Evolutionary conservation across 1,140 invertebrate species (phyloP).

Genomic region (Pectinophora gossypiella): DNA sequence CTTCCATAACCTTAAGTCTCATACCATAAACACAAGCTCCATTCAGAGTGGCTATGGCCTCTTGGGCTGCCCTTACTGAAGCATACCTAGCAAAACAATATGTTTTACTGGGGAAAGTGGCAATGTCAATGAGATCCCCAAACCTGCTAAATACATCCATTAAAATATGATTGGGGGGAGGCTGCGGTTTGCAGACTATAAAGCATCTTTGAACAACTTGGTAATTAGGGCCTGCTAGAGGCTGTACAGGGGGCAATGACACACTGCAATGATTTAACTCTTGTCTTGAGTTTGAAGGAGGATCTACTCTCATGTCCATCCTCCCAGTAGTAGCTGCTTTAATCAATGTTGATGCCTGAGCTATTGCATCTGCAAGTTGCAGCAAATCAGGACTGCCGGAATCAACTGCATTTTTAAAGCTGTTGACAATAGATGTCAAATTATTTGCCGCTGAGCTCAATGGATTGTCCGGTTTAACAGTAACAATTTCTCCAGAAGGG

Average conservation of each 20-base stretch:
- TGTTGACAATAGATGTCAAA: slow-evolving; percentile 50
- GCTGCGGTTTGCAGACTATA: slow-evolving; percentile 87
- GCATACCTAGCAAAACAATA: slow-evolving; percentile 96
- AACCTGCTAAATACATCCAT: slow-evolving; percentile 94
- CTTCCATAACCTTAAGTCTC: slow-evolving; percentile 90
- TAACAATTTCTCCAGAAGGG: slow-evolving; percentile 58
- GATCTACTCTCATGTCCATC: slow-evolving; percentile 14
- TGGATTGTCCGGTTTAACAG: slow-evolving; percentile 45
- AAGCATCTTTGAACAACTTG: slow-evolving; percentile 73
- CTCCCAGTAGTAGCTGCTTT: slow-evolving; percentile 45
- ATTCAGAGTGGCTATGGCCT: slow-evolving; percentile 84
- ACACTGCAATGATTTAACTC: slow-evolving; percentile 71
- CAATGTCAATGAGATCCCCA: slow-evolving; percentile 94
- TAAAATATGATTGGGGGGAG: slow-evolving; percentile 87
- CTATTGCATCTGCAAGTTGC: slow-evolving; percentile 58
- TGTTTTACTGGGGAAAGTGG: slow-evolving; percentile 90
- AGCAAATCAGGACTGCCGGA: slow-evolving; percentile 38
- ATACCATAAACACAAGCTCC: slow-evolving; percentile 90
- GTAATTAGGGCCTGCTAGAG: slow-evolving; percentile 77
- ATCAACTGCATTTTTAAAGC: slow-evolving; percentile 54
- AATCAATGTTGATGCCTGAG: slow-evolving; percentile 55
- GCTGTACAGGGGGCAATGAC: slow-evolving; percentile 82
- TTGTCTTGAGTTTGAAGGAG: background rate
- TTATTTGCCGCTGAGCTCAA: slow-evolving; percentile 49
- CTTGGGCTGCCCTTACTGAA: slow-evolving; percentile 83